Conservation (phyloP, 2,797 vertebrate species). For the Manis crassicaudata region DNA sequence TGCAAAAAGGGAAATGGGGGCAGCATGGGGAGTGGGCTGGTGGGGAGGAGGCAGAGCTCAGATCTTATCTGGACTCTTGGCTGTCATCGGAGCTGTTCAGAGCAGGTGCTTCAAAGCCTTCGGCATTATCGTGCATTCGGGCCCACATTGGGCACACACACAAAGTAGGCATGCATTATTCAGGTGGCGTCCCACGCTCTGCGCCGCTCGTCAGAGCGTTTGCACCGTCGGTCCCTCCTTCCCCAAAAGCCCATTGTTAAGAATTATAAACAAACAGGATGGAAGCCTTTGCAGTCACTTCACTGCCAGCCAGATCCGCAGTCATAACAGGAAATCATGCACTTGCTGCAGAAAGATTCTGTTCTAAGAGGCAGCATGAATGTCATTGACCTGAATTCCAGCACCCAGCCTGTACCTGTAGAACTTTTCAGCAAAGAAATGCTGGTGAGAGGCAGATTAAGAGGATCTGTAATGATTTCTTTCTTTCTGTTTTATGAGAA, state of each 20-base stretch:
- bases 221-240: slow-evolving; percentile 17
- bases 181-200: background rate
- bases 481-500: slow-evolving; percentile 61
- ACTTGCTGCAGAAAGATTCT: slow-evolving; percentile 81
- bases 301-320: slow-evolving; percentile 67
- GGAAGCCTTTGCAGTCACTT: slow-evolving; percentile 2
- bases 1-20: slow-evolving; percentile 67
- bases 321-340: slow-evolving; percentile 85
- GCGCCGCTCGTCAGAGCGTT: background rate
- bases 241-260: slow-evolving; percentile 72
- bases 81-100: slow-evolving; percentile 55
- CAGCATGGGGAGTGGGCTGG: background rate
- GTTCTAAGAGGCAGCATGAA: slow-evolving; percentile 81
- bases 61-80: slow-evolving; percentile 67
- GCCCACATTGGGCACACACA: slow-evolving; percentile 4
- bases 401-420: slow-evolving; percentile 77
- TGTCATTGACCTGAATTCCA: slow-evolving; percentile 88
- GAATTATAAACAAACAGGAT: slow-evolving; percentile 71
- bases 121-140: background rate
- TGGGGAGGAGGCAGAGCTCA: slow-evolving; percentile 60
- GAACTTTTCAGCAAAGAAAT: slow-evolving; percentile 80
- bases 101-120: slow-evolving; percentile 77
- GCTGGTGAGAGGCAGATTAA: slow-evolving; percentile 76
- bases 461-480: slow-evolving; percentile 69
- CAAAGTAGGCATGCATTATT: slow-evolving; percentile 74